phyloP scores from a whole-genome alignment of 2,888 invertebrate genomes.

The Oscheius sp. region DNA sequence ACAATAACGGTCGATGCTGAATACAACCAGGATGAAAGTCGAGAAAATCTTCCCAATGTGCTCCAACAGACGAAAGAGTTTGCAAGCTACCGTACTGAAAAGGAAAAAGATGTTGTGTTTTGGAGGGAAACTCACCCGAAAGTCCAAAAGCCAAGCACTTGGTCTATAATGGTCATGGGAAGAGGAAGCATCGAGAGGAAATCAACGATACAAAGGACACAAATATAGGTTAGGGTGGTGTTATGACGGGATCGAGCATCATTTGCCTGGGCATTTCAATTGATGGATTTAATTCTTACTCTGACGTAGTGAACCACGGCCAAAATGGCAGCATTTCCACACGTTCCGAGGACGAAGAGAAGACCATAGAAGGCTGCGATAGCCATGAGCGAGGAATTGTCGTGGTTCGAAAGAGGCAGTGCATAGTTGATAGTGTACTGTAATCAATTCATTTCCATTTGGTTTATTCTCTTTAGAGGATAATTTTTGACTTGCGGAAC shows the following conservation, averaged over 20 bases:
- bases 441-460: too few relatives aligned
- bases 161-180: constrained; percentile 69
- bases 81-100: constrained; percentile 68
- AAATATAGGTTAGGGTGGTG: constrained; percentile 67
- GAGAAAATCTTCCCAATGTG: constrained; percentile 65
- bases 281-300: not conserved
- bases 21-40: constrained; percentile 58
- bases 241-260: constrained; percentile 53
- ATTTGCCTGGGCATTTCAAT: not conserved
- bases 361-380: constrained; percentile 75
- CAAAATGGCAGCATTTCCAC: constrained; percentile 70
- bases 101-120: too few relatives aligned
- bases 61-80: constrained; percentile 69
- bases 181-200: constrained; percentile 64
- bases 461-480: too few relatives aligned
- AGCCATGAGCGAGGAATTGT: constrained; percentile 70
- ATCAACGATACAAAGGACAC: constrained; percentile 67
- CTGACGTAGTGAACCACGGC: constrained; percentile 60
- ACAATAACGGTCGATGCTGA: constrained; percentile 54
- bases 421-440: constrained; percentile 52
- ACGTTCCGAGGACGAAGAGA: constrained; percentile 73
- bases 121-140: too few relatives aligned
- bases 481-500: too few relatives aligned
- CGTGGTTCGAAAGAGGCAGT: constrained; percentile 52
- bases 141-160: constrained; percentile 70